Conservation (phyloP, 2,113 vertebrate species). For the Motacilla alba region DNA sequence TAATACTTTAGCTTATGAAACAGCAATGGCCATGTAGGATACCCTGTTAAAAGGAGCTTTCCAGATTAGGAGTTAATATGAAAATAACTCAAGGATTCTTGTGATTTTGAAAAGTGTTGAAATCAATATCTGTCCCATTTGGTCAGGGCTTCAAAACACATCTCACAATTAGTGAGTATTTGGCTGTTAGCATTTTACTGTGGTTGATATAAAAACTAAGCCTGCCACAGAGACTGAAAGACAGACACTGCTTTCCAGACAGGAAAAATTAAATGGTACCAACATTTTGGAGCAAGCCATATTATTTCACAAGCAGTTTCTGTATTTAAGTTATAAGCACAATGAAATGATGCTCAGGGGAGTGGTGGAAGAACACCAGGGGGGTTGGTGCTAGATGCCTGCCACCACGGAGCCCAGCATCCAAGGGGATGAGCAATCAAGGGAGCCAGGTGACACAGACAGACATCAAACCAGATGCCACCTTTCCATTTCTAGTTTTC, state of each 20-base stretch:
- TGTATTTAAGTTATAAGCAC: not conserved
- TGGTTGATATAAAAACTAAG: not conserved
- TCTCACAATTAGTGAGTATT: not conserved
- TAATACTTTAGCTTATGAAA: not conserved
- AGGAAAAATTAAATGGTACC: not conserved
- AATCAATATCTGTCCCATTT: not conserved
- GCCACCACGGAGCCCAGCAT: not conserved
- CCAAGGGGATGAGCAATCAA: not conserved
- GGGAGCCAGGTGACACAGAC: not conserved
- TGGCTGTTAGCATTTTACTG: not conserved
- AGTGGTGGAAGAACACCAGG: accelerated
- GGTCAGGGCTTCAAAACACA: not conserved
- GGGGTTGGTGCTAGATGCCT: not conserved
- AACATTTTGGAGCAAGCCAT: not conserved
- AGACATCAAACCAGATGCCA: not conserved
- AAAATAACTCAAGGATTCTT: not conserved
- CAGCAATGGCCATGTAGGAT: not conserved
- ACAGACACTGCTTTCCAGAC: not conserved
- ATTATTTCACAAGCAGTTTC: not conserved
- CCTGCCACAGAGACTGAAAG: not conserved
- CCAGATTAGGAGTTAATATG: not conserved
- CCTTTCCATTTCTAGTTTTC: not conserved
- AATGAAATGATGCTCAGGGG: not conserved
- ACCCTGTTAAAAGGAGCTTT: not conserved
- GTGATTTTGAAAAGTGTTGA: not conserved